Base-by-base conservation (phyloP, 2,888 invertebrate species). In the Latrodectus hesperus region DNA sequence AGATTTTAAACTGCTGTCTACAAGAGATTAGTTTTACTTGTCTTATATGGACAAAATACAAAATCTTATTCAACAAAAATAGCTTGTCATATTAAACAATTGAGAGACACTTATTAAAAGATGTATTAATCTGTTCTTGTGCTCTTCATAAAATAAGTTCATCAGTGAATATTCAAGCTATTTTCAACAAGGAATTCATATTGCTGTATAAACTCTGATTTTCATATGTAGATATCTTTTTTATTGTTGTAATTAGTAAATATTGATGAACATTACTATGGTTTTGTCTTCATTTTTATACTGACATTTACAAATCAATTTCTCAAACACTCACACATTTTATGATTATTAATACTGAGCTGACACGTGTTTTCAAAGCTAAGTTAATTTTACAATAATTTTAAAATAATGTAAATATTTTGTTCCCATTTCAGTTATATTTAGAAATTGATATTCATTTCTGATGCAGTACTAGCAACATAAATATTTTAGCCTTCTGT, bases 181-280 rank as follows among this genome's bases (percentile, higher is more conserved):
- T 86, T 76, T 82, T 87, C 84, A 84, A 87, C 77, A 73, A 78
- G 78, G 82, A 67, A 77, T 87, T 67, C 72, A 74, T 78, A 82
- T 82, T 82, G 67, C 80, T 87, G 87, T 87, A 87, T 82, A 87
- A 81, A 84, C 76, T 74, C 73, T 86, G 81, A 77, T 87, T 82
- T 80, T 80, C 80, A 75, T 87, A 82, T 87, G 87, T 87, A 87
- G 87, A 74, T 73, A 86, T 81, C 70, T 76, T 84, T 87, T 87
- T 81, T 87, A 87, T 87, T 82, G 82, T 82, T 87, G 82, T 82
- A 77, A 87, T 87, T 87, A 87, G 87, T 87, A 87, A 87, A 85
- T 79, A 81, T 71, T 86, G 86, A 81, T 81, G 76, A 86, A 81
- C 71, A 86, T 82, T 75, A 82, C 8, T 75, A 17, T 17, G 67